Percentiles rank a stretch among this genome's conserved stretches.
Evolutionary conservation across 2,888 invertebrate species (phyloP).

Genomic region (Actias luna): DNA sequence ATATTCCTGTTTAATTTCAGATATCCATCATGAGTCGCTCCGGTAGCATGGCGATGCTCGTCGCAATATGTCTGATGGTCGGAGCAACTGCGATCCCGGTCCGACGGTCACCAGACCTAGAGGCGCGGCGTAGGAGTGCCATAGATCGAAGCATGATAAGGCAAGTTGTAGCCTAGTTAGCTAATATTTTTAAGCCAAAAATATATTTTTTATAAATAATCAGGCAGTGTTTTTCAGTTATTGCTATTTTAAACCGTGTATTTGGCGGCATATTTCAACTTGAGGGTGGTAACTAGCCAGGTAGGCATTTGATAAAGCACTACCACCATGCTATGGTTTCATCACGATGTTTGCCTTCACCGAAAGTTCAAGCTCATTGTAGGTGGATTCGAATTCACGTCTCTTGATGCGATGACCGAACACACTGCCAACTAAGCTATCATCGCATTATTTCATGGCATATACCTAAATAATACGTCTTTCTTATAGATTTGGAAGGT

Average conservation of each 20-base stretch:
- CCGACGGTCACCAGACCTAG: slow-evolving; percentile 65
- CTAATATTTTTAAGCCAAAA: neutral
- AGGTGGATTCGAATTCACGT: too few relatives aligned
- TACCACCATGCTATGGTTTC: too few relatives aligned
- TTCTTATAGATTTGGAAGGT: slow-evolving; percentile 64
- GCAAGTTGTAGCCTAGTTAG: slow-evolving; percentile 32
- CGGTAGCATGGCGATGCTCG: slow-evolving; percentile 49
- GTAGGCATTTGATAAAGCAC: too few relatives aligned
- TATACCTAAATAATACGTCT: neutral
- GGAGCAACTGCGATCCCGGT: slow-evolving; percentile 60
- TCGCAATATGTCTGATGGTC: slow-evolving; percentile 52
- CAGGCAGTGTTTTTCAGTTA: neutral
- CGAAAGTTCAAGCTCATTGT: too few relatives aligned
- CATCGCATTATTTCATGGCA: too few relatives aligned
- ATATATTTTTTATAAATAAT: neutral
- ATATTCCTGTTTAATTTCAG: slow-evolving; percentile 17
- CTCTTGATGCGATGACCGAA: too few relatives aligned
- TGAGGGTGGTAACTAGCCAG: too few relatives aligned
- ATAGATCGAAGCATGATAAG: slow-evolving; percentile 72
- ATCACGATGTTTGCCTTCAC: too few relatives aligned
- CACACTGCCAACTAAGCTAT: too few relatives aligned
- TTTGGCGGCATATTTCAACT: too few relatives aligned
- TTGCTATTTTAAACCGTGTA: too few relatives aligned
- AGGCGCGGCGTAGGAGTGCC: slow-evolving; percentile 71
- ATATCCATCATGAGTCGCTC: slow-evolving; percentile 47